Conservation (phyloP, 2,888 invertebrate genomes). For the Cyrtodaria siliqua region DNA sequence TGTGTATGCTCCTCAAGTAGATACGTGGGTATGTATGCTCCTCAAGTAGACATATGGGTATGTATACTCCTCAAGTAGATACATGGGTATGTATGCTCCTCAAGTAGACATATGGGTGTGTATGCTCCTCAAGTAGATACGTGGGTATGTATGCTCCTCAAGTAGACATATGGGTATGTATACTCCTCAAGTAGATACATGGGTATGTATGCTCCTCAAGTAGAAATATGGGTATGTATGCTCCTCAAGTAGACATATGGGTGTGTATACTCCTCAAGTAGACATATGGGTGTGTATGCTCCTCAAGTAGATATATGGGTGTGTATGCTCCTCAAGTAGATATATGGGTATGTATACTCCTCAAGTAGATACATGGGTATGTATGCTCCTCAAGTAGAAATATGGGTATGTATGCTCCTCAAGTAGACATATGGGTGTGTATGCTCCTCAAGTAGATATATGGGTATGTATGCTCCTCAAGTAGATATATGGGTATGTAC, state of each 20-base stretch:
- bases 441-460: slow-evolving; percentile 90
- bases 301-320: too few relatives aligned
- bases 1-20: background rate
- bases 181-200: background rate
- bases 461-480: background rate
- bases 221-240: slow-evolving; percentile 96
- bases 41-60: background rate
- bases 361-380: slow-evolving; percentile 98
- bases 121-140: slow-evolving; percentile 99
- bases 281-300: slow-evolving; percentile 96
- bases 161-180: too few relatives aligned
- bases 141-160: slow-evolving; percentile 90
- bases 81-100: background rate
- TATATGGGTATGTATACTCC: slow-evolving; percentile 90
- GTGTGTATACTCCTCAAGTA: slow-evolving; percentile 95
- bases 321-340: slow-evolving; percentile 88
- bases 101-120: slow-evolving; percentile 94
- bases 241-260: background rate
- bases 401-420: slow-evolving; percentile 89
- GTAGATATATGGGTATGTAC: background rate
- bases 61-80: background rate
- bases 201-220: slow-evolving; percentile 93
- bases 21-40: background rate
- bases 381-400: slow-evolving; percentile 16
- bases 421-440: too few relatives aligned